Percentiles rank a stretch among this genome's conserved stretches.
Conservation (phyloP, 2,113 vertebrate species). For the Thamnaconus septentrionalis region DNA sequence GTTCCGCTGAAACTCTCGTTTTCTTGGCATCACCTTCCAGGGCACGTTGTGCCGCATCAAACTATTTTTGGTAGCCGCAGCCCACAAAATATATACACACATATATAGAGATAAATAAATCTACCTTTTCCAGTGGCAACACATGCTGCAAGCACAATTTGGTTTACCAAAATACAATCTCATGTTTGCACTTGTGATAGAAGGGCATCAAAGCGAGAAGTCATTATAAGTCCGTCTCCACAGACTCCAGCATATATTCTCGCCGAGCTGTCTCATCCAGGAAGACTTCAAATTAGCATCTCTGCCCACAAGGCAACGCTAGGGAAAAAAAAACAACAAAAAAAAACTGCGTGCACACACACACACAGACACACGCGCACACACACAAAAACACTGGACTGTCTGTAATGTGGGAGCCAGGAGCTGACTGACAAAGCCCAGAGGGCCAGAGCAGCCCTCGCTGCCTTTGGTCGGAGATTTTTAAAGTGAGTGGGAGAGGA, state of each 20-base stretch:
- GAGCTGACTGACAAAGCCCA: slow-evolving; percentile 65
- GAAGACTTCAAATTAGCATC: slow-evolving; percentile 69
- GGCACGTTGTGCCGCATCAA: slow-evolving; percentile 21
- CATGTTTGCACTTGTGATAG: slow-evolving; percentile 48
- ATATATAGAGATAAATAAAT: not conserved
- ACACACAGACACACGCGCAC: no score
- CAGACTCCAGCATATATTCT: slow-evolving; percentile 50
- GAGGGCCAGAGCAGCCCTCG: slow-evolving; percentile 33
- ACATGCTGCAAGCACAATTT: slow-evolving; percentile 37
- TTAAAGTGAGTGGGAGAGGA: slow-evolving; percentile 28
- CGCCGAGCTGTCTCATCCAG: slow-evolving; percentile 59
- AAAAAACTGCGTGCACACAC: slow-evolving; percentile 2
- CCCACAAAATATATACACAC: slow-evolving; percentile 17
- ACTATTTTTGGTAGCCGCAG: slow-evolving; percentile 41
- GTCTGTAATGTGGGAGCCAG: slow-evolving; percentile 56
- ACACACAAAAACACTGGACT: slow-evolving; percentile 40
- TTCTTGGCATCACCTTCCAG: slow-evolving; percentile 23
- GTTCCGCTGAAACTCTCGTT: slow-evolving; percentile 22
- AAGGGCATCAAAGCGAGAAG: slow-evolving; percentile 45
- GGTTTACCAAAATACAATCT: slow-evolving; percentile 49
- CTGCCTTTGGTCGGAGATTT: slow-evolving; percentile 51
- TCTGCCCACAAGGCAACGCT: slow-evolving; percentile 51
- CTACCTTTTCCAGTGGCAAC: slow-evolving; percentile 37
- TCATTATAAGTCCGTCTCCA: slow-evolving; percentile 51
- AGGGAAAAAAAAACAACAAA: not conserved